These are phyloP conservation scores for Dendroctonus ponderosae DNA, from an alignment of 1,140 invertebrate genomes.

Conservation along the genomic window DNA sequence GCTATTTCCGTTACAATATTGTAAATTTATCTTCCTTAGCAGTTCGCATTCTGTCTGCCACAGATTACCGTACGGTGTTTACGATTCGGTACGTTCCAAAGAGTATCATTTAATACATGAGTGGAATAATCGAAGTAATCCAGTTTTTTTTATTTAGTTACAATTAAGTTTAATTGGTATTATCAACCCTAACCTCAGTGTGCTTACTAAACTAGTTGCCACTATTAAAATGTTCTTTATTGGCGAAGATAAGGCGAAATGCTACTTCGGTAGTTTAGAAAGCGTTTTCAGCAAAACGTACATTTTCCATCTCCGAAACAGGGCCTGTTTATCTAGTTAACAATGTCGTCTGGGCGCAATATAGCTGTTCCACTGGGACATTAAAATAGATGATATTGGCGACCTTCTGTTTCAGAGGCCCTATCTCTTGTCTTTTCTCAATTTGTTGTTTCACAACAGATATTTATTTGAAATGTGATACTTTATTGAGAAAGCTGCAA, in stretches of 20 bases:
- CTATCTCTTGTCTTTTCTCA: not conserved
- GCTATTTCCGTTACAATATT: too few relatives aligned
- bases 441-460: conserved; percentile 8
- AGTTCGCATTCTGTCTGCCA: too few relatives aligned
- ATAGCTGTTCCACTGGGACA: conserved; percentile 18
- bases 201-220: conserved; percentile 2
- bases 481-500: too few relatives aligned
- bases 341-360: conserved; percentile 11
- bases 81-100: too few relatives aligned
- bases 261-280: conserved; percentile 6
- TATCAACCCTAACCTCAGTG: too few relatives aligned
- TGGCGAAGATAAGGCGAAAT: conserved; percentile 13
- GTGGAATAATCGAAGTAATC: too few relatives aligned
- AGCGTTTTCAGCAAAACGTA: conserved; percentile 21
- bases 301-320: conserved; percentile 9
- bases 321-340: conserved; percentile 14
- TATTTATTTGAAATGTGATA: not conserved
- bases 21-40: too few relatives aligned
- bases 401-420: not conserved
- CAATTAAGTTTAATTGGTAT: too few relatives aligned
- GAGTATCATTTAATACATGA: too few relatives aligned
- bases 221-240: conserved; percentile 16
- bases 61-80: too few relatives aligned
- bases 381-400: conserved; percentile 22
- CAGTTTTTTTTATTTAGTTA: too few relatives aligned